Percentiles rank a stretch among this genome's conserved stretches.
phyloP scores from a whole-genome alignment of 64 coral and sea anemone species.

The Stylophora pistillata region DNA sequence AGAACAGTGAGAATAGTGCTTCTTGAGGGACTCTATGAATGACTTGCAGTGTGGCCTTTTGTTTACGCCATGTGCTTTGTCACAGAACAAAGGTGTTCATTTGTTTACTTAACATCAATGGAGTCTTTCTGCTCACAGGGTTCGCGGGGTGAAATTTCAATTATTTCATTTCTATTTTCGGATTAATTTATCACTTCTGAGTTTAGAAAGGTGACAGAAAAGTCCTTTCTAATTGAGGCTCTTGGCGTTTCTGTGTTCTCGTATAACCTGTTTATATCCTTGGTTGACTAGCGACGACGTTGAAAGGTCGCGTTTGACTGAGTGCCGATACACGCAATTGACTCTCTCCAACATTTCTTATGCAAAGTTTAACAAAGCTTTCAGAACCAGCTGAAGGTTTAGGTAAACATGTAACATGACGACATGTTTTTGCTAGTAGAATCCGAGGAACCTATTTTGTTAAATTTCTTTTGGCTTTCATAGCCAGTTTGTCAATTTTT shows the following conservation, averaged over 20 bases:
- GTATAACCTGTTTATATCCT: not conserved
- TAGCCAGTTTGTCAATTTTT: too few relatives aligned
- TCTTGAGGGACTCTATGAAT: too few relatives aligned
- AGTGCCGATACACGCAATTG: not conserved
- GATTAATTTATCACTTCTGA: not conserved
- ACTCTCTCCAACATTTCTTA: not conserved
- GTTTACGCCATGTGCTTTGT: slow-evolving; percentile 47
- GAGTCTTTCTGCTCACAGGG: not conserved
- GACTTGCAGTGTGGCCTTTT: slow-evolving; percentile 26
- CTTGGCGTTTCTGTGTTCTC: not conserved
- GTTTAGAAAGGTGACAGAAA: not conserved
- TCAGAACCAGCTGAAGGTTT: not conserved
- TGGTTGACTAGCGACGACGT: not conserved
- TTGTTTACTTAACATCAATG: slow-evolving; percentile 24
- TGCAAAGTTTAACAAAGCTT: not conserved
- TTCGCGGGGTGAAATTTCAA: not conserved
- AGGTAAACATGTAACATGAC: not conserved
- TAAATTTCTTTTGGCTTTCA: too few relatives aligned
- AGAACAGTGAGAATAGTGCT: not conserved
- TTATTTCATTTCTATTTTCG: not conserved
- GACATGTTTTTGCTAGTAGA: not conserved
- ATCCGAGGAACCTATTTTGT: too few relatives aligned
- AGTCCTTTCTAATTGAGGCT: not conserved
- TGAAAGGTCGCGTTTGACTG: not conserved
- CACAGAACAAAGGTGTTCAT: not conserved